These are phyloP conservation scores for Panthera leo DNA, from an alignment of 2,113 vertebrate genomes.

Conservation along the genomic window DNA sequence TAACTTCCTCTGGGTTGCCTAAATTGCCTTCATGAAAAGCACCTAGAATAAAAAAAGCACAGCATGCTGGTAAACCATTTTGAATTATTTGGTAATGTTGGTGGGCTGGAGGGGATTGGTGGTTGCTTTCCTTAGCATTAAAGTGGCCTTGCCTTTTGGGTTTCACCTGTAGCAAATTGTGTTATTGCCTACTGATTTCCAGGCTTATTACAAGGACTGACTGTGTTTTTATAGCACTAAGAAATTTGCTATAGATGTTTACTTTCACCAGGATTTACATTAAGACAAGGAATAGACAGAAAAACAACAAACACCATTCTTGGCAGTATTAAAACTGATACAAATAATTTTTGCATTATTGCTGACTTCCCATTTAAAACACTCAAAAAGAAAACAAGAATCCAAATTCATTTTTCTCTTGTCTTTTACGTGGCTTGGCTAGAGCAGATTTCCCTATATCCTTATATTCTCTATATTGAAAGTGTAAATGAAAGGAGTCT, in stretches of 20 bases:
- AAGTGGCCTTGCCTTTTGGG: neutral
- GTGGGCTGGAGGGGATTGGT: neutral
- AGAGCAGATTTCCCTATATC: neutral
- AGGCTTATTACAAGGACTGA: neutral
- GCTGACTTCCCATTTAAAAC: neutral
- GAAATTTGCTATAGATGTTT: neutral
- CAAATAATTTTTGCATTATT: neutral
- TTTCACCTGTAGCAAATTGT: neutral
- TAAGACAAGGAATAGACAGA: neutral
- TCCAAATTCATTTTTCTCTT: neutral
- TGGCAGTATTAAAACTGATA: constrained; percentile 4
- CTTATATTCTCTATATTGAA: neutral
- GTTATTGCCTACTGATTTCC: neutral
- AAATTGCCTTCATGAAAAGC: neutral
- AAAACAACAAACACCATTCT: neutral
- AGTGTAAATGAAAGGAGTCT: neutral
- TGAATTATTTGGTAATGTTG: neutral
- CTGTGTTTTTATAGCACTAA: neutral
- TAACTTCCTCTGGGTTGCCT: neutral
- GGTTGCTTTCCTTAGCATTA: neutral
- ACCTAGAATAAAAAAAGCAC: neutral
- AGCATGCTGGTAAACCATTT: neutral
- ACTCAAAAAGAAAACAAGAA: neutral
- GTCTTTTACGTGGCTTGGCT: neutral
- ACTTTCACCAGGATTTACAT: neutral